Evolutionary conservation across 2,888 invertebrate species (phyloP).

Genomic region (Tiliacea aurago): DNA sequence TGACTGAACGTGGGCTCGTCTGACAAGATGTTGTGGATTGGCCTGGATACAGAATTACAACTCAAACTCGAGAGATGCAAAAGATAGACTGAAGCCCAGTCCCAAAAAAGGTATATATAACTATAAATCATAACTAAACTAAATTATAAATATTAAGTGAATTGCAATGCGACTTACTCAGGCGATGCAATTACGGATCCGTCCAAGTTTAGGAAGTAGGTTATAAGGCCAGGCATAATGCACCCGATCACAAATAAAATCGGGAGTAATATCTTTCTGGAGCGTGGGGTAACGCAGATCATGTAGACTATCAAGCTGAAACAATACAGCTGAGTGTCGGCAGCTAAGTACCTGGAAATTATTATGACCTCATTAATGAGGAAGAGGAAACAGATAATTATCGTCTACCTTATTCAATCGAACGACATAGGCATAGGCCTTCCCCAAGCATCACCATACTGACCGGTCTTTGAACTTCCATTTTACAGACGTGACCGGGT

Average conservation of each 20-base stretch:
- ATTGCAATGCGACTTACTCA: slow-evolving; percentile 47
- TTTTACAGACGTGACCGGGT: not conserved
- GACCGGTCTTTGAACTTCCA: too few relatives aligned
- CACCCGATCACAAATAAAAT: slow-evolving; percentile 52
- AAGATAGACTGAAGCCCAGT: too few relatives aligned
- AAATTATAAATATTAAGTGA: not conserved
- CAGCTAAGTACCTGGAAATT: slow-evolving; percentile 70
- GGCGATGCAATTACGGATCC: slow-evolving; percentile 44
- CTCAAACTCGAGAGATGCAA: not conserved
- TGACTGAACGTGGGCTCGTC: slow-evolving; percentile 69
- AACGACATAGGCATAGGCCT: not conserved
- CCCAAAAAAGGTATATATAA: too few relatives aligned
- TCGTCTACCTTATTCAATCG: too few relatives aligned
- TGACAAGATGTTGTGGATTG: slow-evolving; percentile 56
- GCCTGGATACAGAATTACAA: slow-evolving; percentile 54
- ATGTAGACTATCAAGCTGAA: slow-evolving; percentile 65
- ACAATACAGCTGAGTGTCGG: slow-evolving; percentile 71
- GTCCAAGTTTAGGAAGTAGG: slow-evolving; percentile 59
- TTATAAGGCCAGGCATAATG: slow-evolving; percentile 47
- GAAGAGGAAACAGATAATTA: not conserved
- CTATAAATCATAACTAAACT: too few relatives aligned
- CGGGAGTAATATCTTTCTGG: slow-evolving; percentile 49
- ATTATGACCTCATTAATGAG: not conserved
- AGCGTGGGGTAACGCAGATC: slow-evolving; percentile 31
- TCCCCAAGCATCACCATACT: not conserved